Conservation (phyloP, 2,797 vertebrate species). For the Urophycis tenuis region DNA sequence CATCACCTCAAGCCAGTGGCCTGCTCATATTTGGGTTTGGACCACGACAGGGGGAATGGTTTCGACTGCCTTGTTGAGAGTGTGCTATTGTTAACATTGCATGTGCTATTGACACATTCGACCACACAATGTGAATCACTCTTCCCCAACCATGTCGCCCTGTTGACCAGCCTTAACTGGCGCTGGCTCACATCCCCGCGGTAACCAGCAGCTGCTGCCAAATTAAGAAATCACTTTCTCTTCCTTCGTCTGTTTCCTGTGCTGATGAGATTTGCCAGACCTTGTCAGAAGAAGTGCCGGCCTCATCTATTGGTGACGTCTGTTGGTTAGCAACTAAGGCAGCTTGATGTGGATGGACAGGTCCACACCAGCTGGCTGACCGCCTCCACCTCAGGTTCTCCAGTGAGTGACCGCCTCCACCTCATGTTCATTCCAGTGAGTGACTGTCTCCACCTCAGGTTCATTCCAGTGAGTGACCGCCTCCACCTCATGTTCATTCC, state of each 20-base stretch:
- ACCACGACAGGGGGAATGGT: background rate
- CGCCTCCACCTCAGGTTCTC: too few relatives aligned
- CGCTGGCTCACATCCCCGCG: constrained; percentile 15
- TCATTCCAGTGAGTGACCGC: too few relatives aligned
- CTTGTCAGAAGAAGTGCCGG: constrained; percentile 37
- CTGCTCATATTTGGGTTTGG: background rate
- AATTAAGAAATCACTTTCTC: constrained; percentile 26
- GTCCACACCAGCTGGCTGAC: background rate
- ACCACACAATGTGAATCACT: background rate
- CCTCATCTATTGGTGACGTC: constrained; percentile 46
- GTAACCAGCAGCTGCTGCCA: constrained; percentile 23
- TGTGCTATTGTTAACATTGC: background rate
- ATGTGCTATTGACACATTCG: background rate
- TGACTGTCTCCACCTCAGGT: too few relatives aligned
- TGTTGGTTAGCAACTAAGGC: constrained; percentile 4
- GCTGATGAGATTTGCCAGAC: constrained; percentile 54
- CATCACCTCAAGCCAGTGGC: background rate
- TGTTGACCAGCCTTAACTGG: background rate
- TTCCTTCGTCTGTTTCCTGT: constrained; percentile 42
- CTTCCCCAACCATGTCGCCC: background rate
- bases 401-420: too few relatives aligned
- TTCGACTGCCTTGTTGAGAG: background rate
- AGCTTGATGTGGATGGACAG: background rate
- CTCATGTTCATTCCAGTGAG: background rate
- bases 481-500: background rate